Evolutionary conservation across 2,888 invertebrate species (phyloP), one percentile per base, ranked within the genome.

Genomic region (Fragum whitleyi): DNA sequence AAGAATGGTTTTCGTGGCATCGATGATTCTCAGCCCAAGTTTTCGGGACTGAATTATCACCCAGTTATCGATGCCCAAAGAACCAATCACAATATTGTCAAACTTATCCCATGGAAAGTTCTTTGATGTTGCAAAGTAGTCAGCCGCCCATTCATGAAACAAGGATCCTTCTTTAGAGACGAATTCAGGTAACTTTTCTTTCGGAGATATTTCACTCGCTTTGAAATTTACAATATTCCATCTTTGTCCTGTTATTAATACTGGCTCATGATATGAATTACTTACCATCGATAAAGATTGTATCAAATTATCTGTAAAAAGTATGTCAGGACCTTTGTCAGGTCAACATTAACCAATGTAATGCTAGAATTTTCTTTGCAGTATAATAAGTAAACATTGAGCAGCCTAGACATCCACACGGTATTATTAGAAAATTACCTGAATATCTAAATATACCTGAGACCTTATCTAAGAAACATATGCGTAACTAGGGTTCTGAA

Each of bases 31-130:
- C 21, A 87, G 77, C 19, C 87, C 76, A 1, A 74, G 72, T 74
- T 87, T 85, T 11, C 87, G 78, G 0, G 90, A 81, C 68, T 90
- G 80, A 21, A 86, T 85, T 0, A 92, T 89, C 14, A 91, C 77
- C 90, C 91, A 92, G 74, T 91, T 91, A 70, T 91, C 92, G 70
- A 90, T 91, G 0, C 90, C 92, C 21, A 86, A 70, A 14, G 90
- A 83, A 16, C 91, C 91, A 42, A 91, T 87, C 23, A 91, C 90
- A 59, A 92, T 88, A 39, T 90, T 89, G n/a, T 47, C 47, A 47
- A 47, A 19, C 14, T 47, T 36, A 28, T 82, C 80, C 92, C 91
- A 92, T 1, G 89, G 90, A 80, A 85, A 91, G 9, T 69, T 57
- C 36, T 83, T 77, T 32, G 79, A 73, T 1, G 91, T 90, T n/a